These are phyloP conservation scores for Bombylius discolor DNA, from an alignment of 2,888 invertebrate species.

Conservation along the genomic window DNA sequence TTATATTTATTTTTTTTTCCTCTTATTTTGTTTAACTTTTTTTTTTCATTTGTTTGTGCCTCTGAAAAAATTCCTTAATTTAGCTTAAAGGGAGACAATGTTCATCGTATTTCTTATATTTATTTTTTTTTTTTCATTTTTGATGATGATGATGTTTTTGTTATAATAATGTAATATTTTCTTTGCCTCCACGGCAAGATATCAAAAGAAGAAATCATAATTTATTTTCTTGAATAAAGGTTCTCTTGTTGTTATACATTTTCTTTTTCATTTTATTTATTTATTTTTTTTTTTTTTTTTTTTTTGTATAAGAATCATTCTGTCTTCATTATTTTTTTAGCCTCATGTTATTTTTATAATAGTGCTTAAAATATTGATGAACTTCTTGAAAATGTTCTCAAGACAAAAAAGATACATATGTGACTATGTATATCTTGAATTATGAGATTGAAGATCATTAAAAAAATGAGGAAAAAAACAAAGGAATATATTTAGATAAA, in stretches of 20 bases:
- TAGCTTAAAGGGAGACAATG: no score
- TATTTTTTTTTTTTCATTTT: constrained; percentile 1
- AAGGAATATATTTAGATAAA: no score
- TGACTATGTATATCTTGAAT: no score
- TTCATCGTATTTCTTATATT: background rate
- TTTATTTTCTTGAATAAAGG: constrained; percentile 6
- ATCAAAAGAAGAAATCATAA: constrained; percentile 11
- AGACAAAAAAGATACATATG: no score
- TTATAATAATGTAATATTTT: background rate
- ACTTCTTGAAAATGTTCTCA: no score
- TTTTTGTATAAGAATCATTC: background rate
- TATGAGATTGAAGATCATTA: no score
- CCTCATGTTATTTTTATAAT: no score
- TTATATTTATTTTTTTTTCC: background rate
- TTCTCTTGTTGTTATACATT: background rate
- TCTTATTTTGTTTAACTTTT: background rate
- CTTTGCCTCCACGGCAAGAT: constrained; percentile 1
- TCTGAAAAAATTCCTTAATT: background rate
- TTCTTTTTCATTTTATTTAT: background rate
- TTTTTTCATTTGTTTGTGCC: background rate
- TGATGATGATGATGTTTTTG: background rate
- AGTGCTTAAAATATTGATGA: no score
- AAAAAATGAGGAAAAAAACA: no score
- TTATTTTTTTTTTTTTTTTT: background rate
- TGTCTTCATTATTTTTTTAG: no score